Conservation (phyloP, 2,888 invertebrate genomes). For the Dryobota labecula region DNA sequence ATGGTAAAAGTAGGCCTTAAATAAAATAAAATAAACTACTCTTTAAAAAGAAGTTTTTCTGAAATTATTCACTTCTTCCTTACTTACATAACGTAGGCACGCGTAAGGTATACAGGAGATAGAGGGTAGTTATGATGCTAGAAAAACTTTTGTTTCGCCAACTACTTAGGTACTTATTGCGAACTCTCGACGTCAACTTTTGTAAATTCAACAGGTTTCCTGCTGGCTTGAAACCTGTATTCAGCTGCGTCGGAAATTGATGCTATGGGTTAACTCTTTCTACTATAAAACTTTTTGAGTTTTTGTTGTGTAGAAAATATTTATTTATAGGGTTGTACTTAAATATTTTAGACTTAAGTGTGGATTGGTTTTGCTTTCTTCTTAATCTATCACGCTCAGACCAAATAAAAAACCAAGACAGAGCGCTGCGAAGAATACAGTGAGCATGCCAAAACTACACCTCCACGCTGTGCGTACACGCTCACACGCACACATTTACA, state of each 20-base stretch:
- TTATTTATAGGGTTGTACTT: not conserved
- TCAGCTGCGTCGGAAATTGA: conserved; percentile 19
- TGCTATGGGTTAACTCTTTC: not conserved
- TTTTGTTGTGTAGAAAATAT: not conserved
- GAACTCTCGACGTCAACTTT: conserved; percentile 34
- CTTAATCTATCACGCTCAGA: no score
- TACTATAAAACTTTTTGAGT: not conserved
- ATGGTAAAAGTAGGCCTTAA: not conserved
- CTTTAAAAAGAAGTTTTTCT: not conserved
- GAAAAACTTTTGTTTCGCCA: conserved; percentile 21
- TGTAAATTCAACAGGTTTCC: conserved; percentile 44
- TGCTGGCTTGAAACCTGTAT: not conserved
- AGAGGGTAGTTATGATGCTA: not conserved
- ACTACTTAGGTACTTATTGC: no score
- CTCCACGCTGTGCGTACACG: no score
- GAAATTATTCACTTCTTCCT: not conserved
- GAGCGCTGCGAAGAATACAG: no score
- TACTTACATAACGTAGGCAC: no score
- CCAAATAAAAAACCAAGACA: no score
- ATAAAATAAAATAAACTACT: not conserved
- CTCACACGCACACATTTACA: no score
- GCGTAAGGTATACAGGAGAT: not conserved
- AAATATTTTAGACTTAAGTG: not conserved
- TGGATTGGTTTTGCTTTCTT: not conserved
- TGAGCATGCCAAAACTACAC: no score